A percentile compares a stretch with the other conserved stretches of the same genome.
phyloP scores from a whole-genome alignment of 2,888 invertebrate species.

The Mythimna ferrago region DNA sequence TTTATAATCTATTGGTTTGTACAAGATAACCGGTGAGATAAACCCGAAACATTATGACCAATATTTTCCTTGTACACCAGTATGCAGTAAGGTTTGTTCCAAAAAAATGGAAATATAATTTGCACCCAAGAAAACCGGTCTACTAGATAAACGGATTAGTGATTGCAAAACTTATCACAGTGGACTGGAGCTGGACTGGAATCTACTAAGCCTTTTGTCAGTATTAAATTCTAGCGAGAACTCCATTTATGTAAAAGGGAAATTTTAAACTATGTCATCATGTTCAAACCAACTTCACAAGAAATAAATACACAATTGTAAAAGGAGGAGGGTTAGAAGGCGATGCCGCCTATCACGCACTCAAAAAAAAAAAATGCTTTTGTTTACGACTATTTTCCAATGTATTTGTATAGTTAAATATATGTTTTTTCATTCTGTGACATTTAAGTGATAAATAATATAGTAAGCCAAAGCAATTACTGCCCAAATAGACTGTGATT shows the following conservation, averaged over 20 bases:
- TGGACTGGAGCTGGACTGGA: too few relatives aligned
- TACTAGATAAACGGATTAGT: not conserved
- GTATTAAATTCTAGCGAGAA: not conserved
- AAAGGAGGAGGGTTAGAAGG: too few relatives aligned
- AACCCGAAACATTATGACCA: not conserved
- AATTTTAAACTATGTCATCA: not conserved
- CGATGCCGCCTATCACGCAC: too few relatives aligned
- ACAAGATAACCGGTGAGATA: conserved; percentile 1
- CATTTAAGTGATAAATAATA: too few relatives aligned
- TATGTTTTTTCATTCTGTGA: too few relatives aligned
- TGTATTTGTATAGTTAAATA: too few relatives aligned
- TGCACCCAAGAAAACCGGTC: not conserved
- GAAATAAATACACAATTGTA: not conserved
- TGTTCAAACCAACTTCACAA: not conserved
- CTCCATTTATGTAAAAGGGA: not conserved
- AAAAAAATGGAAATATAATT: not conserved
- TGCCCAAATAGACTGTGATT: too few relatives aligned
- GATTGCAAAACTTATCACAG: not conserved
- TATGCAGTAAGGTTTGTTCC: not conserved
- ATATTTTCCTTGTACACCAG: conserved; percentile 22
- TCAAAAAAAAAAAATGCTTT: too few relatives aligned
- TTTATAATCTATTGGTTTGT: not conserved
- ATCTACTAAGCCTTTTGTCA: not conserved
- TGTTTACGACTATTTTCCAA: too few relatives aligned
- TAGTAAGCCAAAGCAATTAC: too few relatives aligned